These are phyloP conservation scores for Anolis apletophallus DNA, from an alignment of 2,797 vertebrate species.

Conservation along the genomic window DNA sequence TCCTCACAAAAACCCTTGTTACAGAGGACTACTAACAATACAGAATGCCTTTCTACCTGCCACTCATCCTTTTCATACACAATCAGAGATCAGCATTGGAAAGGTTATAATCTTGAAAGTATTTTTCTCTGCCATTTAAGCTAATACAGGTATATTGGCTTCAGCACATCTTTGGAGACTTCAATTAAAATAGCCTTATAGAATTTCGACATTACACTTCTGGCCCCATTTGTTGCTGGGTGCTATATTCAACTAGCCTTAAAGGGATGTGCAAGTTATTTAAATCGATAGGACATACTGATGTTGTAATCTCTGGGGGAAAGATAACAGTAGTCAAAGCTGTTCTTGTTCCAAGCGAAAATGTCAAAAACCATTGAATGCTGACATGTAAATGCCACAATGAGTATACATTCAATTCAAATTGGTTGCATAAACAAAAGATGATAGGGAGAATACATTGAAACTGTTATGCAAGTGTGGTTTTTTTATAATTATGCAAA, in stretches of 20 bases:
- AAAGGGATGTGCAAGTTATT: not conserved
- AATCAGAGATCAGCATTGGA: conserved; percentile 1
- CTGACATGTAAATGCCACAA: conserved; percentile 14
- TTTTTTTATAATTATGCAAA: not conserved
- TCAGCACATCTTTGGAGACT: conserved; percentile 12
- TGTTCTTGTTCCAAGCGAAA: not conserved
- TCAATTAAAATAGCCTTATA: conserved; percentile 9
- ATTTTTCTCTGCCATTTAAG: conserved; percentile 29
- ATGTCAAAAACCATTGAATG: not conserved
- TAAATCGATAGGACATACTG: not conserved
- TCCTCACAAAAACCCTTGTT: conserved; percentile 19
- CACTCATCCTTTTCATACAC: conserved; percentile 10
- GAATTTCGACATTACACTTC: not conserved
- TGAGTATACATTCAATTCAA: not conserved
- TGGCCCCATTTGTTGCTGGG: not conserved
- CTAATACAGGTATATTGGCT: not conserved
- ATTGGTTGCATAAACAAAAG: conserved; percentile 10
- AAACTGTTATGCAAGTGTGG: not conserved
- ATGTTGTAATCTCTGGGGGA: not conserved
- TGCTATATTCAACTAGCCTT: conserved; percentile 9
- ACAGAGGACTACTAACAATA: not conserved
- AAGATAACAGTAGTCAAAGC: conserved; percentile 4
- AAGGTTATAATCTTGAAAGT: conserved; percentile 33
- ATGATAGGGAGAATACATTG: not conserved
- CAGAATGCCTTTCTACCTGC: conserved; percentile 5